Conservation (phyloP, 1,140 invertebrate genomes). For the Ladona fulva region DNA sequence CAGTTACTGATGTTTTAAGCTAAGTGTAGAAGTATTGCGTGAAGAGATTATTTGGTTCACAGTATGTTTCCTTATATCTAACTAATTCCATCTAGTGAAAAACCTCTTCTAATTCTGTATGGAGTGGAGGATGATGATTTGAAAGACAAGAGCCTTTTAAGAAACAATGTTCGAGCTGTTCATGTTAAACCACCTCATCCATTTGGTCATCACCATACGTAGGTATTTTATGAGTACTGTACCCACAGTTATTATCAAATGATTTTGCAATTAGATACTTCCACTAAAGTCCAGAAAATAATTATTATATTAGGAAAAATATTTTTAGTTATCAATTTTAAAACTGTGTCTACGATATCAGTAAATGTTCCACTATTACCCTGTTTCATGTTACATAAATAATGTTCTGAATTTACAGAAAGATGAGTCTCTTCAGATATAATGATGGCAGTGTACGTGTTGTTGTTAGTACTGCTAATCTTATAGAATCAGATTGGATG, state of each 20-base stretch:
- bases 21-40: too few relatives aligned
- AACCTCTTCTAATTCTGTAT: conserved; percentile 68
- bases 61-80: not conserved
- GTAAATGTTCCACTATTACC: conserved; percentile 17
- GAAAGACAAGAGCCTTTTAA: conserved; percentile 40
- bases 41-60: too few relatives aligned
- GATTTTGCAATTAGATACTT: too few relatives aligned
- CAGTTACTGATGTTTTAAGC: too few relatives aligned
- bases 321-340: conserved; percentile 11
- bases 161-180: conserved; percentile 54
- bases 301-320: too few relatives aligned
- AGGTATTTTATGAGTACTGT: conserved; percentile 28
- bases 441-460: conserved; percentile 72
- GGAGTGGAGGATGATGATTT: conserved; percentile 59
- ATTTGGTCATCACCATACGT: conserved; percentile 87
- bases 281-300: too few relatives aligned
- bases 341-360: not conserved
- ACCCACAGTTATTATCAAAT: too few relatives aligned
- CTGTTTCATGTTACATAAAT: too few relatives aligned
- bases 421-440: conserved; percentile 83
- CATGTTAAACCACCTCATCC: conserved; percentile 62
- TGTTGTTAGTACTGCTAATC: conserved; percentile 85
- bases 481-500: conserved; percentile 84
- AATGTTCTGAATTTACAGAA: conserved; percentile 52
- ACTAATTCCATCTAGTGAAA: conserved; percentile 43